A percentile compares a stretch with the other conserved stretches of the same genome.
phyloP scores from a whole-genome alignment of 37 sponge, comb jelly and placozoan species.

The Spongilla lacustris region DNA sequence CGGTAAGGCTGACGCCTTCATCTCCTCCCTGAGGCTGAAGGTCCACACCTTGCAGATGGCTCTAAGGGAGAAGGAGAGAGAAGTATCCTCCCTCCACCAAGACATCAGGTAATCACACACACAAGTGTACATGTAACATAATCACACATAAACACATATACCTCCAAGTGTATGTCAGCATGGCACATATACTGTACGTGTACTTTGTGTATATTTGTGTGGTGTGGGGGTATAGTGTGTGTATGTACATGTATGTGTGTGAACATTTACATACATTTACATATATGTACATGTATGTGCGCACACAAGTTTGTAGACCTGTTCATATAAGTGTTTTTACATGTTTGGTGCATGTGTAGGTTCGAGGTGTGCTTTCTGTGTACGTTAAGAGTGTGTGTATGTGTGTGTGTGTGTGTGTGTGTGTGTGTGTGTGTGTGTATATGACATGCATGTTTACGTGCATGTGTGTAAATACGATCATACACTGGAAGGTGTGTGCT shows the following conservation, averaged over 20 bases:
- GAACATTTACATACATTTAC: not conserved
- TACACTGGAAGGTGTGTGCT: too few relatives aligned
- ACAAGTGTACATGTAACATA: not conserved
- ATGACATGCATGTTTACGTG: too few relatives aligned
- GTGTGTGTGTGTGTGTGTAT: not conserved
- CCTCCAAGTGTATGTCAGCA: too few relatives aligned
- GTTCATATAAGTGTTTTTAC: too few relatives aligned
- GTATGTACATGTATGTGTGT: not conserved
- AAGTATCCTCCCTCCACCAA: constrained; percentile 1
- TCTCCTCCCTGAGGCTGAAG: constrained; percentile 51
- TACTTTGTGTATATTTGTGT: constrained; percentile 21
- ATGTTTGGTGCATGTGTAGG: too few relatives aligned
- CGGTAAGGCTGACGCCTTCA: not conserved
- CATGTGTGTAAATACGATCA: too few relatives aligned
- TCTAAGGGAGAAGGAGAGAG: constrained; percentile 65
- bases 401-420: too few relatives aligned
- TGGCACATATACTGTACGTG: constrained; percentile 4
- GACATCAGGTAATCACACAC: not conserved
- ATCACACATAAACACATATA: too few relatives aligned
- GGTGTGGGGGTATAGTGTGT: not conserved
- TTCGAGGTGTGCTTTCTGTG: too few relatives aligned
- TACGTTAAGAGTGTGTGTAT: not conserved
- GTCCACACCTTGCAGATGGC: constrained; percentile 49
- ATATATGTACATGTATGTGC: too few relatives aligned
- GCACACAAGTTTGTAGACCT: too few relatives aligned